phyloP scores from a whole-genome alignment of 2,888 invertebrate species.

The Cryptocephalus primarius region DNA sequence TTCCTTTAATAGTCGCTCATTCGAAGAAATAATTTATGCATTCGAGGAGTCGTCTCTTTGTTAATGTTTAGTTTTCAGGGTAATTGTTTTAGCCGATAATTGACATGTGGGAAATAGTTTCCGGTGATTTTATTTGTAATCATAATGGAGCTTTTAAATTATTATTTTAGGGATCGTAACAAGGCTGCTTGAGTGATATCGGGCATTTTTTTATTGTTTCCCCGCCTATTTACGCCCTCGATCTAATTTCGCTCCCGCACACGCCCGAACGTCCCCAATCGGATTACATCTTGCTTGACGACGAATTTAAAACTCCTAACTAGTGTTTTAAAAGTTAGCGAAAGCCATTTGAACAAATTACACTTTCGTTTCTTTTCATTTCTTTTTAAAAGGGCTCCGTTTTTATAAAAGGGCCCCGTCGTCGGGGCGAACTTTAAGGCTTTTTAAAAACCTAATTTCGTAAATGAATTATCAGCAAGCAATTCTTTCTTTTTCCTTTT shows the following conservation, averaged over 20 bases:
- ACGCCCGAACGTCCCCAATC: conserved; percentile 18
- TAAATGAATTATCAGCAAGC: conserved; percentile 19
- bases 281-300: conserved; percentile 28
- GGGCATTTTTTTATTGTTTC: conserved; percentile 18
- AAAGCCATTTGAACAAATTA: conserved; percentile 39
- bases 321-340: conserved; percentile 39
- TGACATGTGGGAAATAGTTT: too few relatives aligned
- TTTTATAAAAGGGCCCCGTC: conserved; percentile 23
- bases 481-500: conserved; percentile 10
- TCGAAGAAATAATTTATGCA: too few relatives aligned
- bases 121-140: too few relatives aligned
- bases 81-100: too few relatives aligned
- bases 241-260: too few relatives aligned
- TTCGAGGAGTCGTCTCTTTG: too few relatives aligned
- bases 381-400: conserved; percentile 31
- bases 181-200: background rate
- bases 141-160: too few relatives aligned
- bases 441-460: conserved; percentile 30
- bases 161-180: too few relatives aligned
- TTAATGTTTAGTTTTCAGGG: too few relatives aligned
- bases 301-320: conserved; percentile 37
- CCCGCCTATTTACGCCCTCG: conserved; percentile 11
- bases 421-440: conserved; percentile 28
- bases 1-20: too few relatives aligned
- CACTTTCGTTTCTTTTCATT: conserved; percentile 35